A percentile compares a stretch with the other conserved stretches of the same genome.
phyloP scores from a whole-genome alignment of 2,797 vertebrate species.

The Ceyx erithaca region DNA sequence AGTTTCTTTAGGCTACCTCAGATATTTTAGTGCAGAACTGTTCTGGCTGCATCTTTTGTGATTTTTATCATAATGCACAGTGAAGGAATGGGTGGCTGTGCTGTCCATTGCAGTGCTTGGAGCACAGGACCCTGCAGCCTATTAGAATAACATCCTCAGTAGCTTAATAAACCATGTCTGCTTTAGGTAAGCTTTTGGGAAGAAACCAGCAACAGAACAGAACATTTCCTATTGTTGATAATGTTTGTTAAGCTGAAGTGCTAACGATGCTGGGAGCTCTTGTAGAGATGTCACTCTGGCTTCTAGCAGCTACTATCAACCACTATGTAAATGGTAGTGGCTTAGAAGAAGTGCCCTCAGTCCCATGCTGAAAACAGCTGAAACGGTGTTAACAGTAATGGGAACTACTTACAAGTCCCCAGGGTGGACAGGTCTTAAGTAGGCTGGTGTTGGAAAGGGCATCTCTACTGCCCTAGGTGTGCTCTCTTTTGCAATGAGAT shows the following conservation, averaged over 20 bases:
- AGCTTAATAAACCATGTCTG: not conserved
- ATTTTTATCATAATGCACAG: not conserved
- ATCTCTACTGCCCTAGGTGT: not conserved
- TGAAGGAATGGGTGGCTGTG: not conserved
- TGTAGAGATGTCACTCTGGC: not conserved
- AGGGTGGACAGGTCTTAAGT: not conserved
- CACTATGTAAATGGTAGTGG: not conserved
- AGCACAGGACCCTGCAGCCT: constrained; percentile 7
- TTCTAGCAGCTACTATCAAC: constrained; percentile 12
- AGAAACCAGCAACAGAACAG: not conserved
- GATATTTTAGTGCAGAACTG: not conserved
- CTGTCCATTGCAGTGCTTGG: not conserved
- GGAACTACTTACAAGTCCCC: not conserved
- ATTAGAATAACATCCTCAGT: not conserved
- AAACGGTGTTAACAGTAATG: not conserved
- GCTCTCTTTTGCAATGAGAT: not conserved
- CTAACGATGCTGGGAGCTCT: not conserved
- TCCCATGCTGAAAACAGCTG: not conserved
- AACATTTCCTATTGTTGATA: not conserved
- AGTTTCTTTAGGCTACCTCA: not conserved
- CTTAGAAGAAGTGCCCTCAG: not conserved
- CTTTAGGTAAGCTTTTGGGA: not conserved
- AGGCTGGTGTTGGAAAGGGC: not conserved
- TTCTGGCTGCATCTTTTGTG: not conserved
- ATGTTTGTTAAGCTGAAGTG: not conserved